Evolutionary conservation across 2,113 vertebrate genomes (phyloP).

Genomic region (Melanostigma gelatinosum): DNA sequence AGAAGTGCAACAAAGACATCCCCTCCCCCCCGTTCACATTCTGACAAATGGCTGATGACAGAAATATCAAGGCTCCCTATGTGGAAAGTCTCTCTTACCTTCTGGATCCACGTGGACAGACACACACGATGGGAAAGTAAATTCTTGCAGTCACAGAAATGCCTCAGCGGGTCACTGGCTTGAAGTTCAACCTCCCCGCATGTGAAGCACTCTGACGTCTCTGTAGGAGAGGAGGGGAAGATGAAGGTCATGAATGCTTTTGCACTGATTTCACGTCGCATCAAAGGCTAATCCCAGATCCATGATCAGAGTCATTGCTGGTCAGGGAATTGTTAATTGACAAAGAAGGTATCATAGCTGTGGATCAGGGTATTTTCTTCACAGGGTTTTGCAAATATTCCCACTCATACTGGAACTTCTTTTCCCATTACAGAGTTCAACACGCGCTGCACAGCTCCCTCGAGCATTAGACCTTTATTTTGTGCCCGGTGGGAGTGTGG

Average conservation of each 20-base stretch:
- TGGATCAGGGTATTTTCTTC: neutral
- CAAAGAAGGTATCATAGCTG: neutral
- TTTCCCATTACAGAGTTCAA: slow-evolving; percentile 17
- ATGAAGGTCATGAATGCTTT: slow-evolving; percentile 28
- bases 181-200: slow-evolving; percentile 83
- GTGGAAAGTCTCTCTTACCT: slow-evolving; percentile 52
- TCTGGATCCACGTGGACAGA: slow-evolving; percentile 81
- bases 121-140: slow-evolving; percentile 75
- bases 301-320: slow-evolving; percentile 6
- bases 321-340: neutral
- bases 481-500: slow-evolving; percentile 18
- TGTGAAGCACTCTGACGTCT: slow-evolving; percentile 87
- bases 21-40: neutral
- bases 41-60: slow-evolving; percentile 40
- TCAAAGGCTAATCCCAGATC: slow-evolving; percentile 26
- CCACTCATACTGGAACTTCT: slow-evolving; percentile 9
- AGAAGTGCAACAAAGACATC: slow-evolving; percentile 35
- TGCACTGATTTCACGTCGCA: slow-evolving; percentile 33
- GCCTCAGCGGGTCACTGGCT: slow-evolving; percentile 77
- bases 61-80: slow-evolving; percentile 34
- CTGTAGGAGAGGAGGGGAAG: slow-evolving; percentile 78
- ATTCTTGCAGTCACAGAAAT: slow-evolving; percentile 83
- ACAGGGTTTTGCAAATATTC: slow-evolving; percentile 22
- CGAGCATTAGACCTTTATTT: slow-evolving; percentile 22
- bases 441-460: slow-evolving; percentile 19